Evolutionary conservation across 2,113 vertebrate genomes (phyloP).

Genomic region (Thalassarche chlororhynchos): DNA sequence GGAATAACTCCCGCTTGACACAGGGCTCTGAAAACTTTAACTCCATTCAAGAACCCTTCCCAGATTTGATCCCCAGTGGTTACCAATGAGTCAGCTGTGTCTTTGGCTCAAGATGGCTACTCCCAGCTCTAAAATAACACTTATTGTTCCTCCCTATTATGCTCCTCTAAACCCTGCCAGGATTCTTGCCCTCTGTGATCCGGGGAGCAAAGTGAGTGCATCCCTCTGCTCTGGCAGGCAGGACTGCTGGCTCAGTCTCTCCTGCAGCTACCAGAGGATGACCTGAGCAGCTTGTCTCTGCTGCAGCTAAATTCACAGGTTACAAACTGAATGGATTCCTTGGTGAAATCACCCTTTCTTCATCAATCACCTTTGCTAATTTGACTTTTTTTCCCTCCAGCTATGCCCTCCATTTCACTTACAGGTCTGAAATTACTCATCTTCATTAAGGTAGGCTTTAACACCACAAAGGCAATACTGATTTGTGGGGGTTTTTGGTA

Average conservation of each 20-base stretch:
- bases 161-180: background rate
- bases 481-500: background rate
- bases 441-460: background rate
- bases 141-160: background rate
- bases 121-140: background rate
- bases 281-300: background rate
- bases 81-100: background rate
- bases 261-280: background rate
- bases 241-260: background rate
- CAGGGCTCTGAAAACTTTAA: background rate
- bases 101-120: background rate
- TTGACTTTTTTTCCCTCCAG: background rate
- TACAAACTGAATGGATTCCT: background rate
- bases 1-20: background rate
- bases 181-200: background rate
- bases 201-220: rapidly evolving
- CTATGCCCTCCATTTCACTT: background rate
- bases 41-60: background rate
- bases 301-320: background rate
- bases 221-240: background rate
- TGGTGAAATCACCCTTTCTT: background rate
- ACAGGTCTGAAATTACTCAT: background rate
- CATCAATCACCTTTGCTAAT: background rate
- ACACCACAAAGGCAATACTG: background rate
- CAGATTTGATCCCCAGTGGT: background rate